Conservation (phyloP, 2,113 vertebrate species). For the Sinocyclocheilus maitianheensis region DNA sequence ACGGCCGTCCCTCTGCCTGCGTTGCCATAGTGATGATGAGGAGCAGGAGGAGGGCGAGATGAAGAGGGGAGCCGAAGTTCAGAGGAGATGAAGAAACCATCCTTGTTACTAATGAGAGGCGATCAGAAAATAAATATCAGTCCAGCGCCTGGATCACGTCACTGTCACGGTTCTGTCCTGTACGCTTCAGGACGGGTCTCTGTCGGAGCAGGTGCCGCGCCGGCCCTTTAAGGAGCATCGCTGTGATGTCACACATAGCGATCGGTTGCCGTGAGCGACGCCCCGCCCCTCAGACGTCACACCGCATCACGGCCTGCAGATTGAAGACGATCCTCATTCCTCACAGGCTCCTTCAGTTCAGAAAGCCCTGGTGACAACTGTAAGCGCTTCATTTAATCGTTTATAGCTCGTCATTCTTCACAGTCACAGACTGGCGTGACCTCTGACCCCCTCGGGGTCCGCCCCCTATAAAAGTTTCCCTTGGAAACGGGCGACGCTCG, state of each 20-base stretch:
- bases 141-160: background rate
- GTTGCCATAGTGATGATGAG: slow-evolving; percentile 31
- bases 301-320: background rate
- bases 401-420: slow-evolving; percentile 45
- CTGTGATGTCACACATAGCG: slow-evolving; percentile 61
- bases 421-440: slow-evolving; percentile 44
- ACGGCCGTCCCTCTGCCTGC: slow-evolving; percentile 46
- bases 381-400: slow-evolving; percentile 18
- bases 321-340: background rate
- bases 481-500: slow-evolving; percentile 51
- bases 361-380: background rate
- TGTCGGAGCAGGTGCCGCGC: background rate
- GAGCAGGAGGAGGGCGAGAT: background rate
- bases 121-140: background rate
- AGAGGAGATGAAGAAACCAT: slow-evolving; percentile 48
- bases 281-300: background rate
- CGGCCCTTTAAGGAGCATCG: slow-evolving; percentile 45
- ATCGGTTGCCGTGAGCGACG: slow-evolving; percentile 38
- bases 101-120: background rate
- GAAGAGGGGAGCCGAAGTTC: background rate
- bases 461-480: slow-evolving; percentile 58
- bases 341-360: background rate
- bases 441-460: slow-evolving; percentile 53
- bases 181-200: slow-evolving; percentile 56
- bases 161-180: slow-evolving; percentile 54